Conservation (phyloP, 2,888 invertebrate species). For the Heliconius charithonia region DNA sequence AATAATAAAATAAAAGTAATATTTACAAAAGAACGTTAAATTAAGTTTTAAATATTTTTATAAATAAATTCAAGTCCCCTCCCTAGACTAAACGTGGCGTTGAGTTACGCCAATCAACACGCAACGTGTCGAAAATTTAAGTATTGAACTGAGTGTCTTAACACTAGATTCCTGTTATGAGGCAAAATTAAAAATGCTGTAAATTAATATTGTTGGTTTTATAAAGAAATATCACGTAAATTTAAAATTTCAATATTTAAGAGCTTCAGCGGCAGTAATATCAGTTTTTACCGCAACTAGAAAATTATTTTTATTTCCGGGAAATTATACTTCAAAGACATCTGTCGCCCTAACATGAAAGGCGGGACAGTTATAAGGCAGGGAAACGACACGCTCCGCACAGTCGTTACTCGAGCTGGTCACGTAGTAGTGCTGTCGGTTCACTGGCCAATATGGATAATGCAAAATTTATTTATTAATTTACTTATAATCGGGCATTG, state of each 20-base stretch:
- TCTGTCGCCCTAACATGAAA: constrained; percentile 67
- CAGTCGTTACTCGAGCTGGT: constrained; percentile 60
- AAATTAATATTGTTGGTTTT: background rate
- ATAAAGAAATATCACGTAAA: background rate
- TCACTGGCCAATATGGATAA: constrained; percentile 45
- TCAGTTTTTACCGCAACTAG: constrained; percentile 8
- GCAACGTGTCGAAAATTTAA: no score
- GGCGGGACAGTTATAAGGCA: constrained; percentile 68
- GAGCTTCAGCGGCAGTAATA: background rate
- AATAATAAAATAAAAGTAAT: no score
- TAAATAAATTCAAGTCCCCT: no score
- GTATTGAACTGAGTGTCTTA: no score
- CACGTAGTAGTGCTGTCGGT: constrained; percentile 53
- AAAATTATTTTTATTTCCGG: constrained; percentile 51
- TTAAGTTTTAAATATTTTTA: no score
- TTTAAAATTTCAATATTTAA: background rate
- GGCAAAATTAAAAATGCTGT: no score
- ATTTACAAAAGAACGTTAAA: no score
- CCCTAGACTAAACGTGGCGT: no score
- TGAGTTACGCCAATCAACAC: no score
- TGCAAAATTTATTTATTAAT: constrained; percentile 12
- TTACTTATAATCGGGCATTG: background rate
- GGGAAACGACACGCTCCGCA: constrained; percentile 62
- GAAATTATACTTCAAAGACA: constrained; percentile 67
- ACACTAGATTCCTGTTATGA: no score